Evolutionary conservation across 2,888 invertebrate species (phyloP).

Genomic region (Melanostoma mellinum): DNA sequence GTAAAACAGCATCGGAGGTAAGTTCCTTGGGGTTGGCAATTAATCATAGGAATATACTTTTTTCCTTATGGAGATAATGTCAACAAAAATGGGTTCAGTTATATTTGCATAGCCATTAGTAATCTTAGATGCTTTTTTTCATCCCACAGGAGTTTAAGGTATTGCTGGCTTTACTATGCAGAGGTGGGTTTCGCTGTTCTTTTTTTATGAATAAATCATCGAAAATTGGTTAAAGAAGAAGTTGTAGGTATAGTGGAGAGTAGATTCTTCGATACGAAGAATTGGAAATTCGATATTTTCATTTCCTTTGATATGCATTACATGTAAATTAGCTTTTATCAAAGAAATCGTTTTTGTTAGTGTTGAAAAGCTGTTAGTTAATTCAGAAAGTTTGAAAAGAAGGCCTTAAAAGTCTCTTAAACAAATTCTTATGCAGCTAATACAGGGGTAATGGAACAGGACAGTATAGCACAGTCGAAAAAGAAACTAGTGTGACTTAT

Average conservation of each 20-base stretch:
- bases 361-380: no score
- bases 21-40: conserved; percentile 62
- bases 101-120: conserved; percentile 75
- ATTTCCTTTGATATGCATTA: conserved; percentile 17
- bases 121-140: conserved; percentile 59
- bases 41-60: conserved; percentile 60
- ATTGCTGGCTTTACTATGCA: conserved; percentile 14
- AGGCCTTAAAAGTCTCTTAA: no score
- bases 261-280: not conserved
- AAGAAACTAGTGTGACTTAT: no score
- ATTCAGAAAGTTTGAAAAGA: no score
- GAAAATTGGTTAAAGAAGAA: conserved; percentile 35
- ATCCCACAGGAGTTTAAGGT: conserved; percentile 47
- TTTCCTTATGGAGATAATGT: conserved; percentile 79
- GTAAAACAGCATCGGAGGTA: conserved; percentile 63
- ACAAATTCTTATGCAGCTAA: no score
- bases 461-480: no score
- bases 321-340: no score
- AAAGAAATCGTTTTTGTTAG: no score
- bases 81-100: conserved; percentile 82
- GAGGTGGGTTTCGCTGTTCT: conserved; percentile 35
- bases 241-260: not conserved
- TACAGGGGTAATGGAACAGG: no score
- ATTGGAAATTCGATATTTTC: conserved; percentile 39
- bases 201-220: conserved; percentile 58